Evolutionary conservation across 1,140 invertebrate genomes (phyloP), one percentile per base, ranked within the genome.

Genomic region (Listronotus oregonensis): DNA sequence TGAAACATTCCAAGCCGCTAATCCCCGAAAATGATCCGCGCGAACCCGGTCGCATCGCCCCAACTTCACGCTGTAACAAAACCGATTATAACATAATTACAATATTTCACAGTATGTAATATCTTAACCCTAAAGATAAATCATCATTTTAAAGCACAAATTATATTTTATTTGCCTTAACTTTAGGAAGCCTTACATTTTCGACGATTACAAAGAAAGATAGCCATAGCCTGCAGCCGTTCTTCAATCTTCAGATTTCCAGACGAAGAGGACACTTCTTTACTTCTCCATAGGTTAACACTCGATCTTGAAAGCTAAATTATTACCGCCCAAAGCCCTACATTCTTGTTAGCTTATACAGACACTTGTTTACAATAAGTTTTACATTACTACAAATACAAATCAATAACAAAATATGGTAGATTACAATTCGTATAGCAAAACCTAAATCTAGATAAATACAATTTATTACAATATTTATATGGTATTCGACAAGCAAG

Each of bases 141-240:
- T 39, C 11, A 54, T 54, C 27, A 37, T 49, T 18, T 18, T 12
- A 49, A 3, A 18, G 18, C 9, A 18, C 14, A 51, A 27, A 14
- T 42, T 56, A 31, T 56, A 56, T 32, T 42, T 21, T 56, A 42
- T 47, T 59, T 46, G 21, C 34, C 44, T 59, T 47, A 59, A 18
- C 31, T 63, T 37, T 54, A 54, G 47, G 32, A 63, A 63, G 60
- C 60, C 60, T 63, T 63, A 63, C 60, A 63, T 63, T 63, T 63
- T 63, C 40, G 49, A 14, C 21, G 46, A 54, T 18, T 12, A 47
- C 42, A 58, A 51, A 61, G 46, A 59, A 46, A 59, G 43, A 43
- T 27, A 40, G 31, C 56, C 56, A 49, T 37, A 37, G 8, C 1
- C 34, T 37, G 34, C 34, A 37, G 34, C 34, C 1, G 34, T 9